A percentile compares a stretch with the other conserved stretches of the same genome.
Conservation (phyloP, 1,140 invertebrate species). For the Archegozetes longisetosus region DNA sequence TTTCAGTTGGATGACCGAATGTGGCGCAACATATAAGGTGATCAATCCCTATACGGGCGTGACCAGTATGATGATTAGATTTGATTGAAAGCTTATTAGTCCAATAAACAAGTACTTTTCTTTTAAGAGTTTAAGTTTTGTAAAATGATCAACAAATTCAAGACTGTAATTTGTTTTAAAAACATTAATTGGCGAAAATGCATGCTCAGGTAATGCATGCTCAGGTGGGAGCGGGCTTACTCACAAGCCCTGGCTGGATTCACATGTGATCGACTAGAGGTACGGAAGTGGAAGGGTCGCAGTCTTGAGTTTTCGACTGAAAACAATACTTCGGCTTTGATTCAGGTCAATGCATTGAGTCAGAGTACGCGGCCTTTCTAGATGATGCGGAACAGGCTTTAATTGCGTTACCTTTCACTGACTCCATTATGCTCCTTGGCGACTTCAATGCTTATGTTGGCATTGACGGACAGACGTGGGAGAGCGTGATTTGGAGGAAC, state of each 20-base stretch:
- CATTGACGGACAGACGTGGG: not conserved
- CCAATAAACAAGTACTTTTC: too few relatives aligned
- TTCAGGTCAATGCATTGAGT: not conserved
- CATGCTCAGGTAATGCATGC: too few relatives aligned
- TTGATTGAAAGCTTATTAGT: too few relatives aligned
- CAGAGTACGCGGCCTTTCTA: slow-evolving; percentile 1
- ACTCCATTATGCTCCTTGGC: not conserved
- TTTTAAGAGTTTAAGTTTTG: too few relatives aligned
- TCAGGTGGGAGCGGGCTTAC: not conserved
- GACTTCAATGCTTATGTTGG: slow-evolving; percentile 1
- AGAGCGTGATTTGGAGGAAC: not conserved
- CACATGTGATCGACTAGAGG: not conserved
- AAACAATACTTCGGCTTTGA: not conserved
- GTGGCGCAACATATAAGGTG: too few relatives aligned
- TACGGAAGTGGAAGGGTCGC: not conserved
- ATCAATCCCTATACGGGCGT: too few relatives aligned
- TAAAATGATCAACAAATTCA: too few relatives aligned
- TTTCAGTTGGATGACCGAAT: too few relatives aligned
- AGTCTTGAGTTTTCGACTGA: not conserved
- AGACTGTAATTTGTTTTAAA: too few relatives aligned
- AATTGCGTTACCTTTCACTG: not conserved
- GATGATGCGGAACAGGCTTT: not conserved
- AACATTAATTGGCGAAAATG: too few relatives aligned
- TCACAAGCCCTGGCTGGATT: not conserved
- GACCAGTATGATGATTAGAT: too few relatives aligned